Base-by-base conservation (phyloP, 1,140 invertebrate genomes). In the Lepidotrigona ventralis region DNA sequence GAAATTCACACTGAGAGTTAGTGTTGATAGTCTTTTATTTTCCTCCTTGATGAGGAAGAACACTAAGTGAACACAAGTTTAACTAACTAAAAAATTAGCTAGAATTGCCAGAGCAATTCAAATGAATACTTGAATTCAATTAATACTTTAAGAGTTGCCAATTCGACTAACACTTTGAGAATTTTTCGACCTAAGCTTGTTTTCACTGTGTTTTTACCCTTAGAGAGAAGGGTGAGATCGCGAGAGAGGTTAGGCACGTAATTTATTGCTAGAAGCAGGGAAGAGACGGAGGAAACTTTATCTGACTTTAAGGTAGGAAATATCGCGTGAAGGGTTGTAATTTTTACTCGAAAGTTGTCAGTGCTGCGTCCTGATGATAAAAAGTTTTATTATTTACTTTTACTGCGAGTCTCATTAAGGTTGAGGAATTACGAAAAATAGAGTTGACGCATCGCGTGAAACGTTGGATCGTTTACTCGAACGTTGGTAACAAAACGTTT, bases 291-390 rank as follows among this genome's bases (percentile, higher is more conserved):
- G 14, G 21, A 23, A 64, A 39, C 14, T 21, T 82, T 69, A 69
- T 53, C 63, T 21, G 53, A 53, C 2, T 21, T n/a, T 23, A 0
- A 56, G 29, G 14, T 17, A n/a, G 33, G 9, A 23, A 23, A 9
- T 11, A 39, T 63, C 33, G 23, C 5, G 23, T 12, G 58, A 60
- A 60, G 14, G 46, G 21, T 23, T n/a, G n/a, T 2, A 39, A 64
- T 81, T 74, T 74, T 81, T 74, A 74, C n/a, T 66, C 5, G 4
- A 33, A 46, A 66, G 9, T 26, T 66, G 54, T 66, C 51, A 54
- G 17, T 71, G 29, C n/a, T 54, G 66, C 21, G 23, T 56, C 46
- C 23, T n/a, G n/a, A 19, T 53, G n/a, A 11, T 19, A n/a, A 21
- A 23, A 21, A 53, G 17, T n/a, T 70, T 17, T n/a, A n/a, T 26